phyloP scores from a whole-genome alignment of 2,113 vertebrate genomes.

The Calyptomena viridis region DNA sequence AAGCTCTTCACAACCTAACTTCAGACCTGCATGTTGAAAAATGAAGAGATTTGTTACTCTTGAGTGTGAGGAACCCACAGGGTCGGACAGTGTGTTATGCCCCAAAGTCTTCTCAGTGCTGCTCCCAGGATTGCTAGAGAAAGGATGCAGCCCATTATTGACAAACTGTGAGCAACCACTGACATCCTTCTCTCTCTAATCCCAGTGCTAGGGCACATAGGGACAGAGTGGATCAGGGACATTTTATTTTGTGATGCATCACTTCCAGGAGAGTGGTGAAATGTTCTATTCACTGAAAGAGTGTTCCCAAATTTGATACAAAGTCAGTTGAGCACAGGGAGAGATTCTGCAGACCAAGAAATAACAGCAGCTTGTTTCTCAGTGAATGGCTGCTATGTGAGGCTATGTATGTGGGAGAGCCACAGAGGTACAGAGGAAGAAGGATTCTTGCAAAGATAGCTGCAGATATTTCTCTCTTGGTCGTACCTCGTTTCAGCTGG shows the following conservation, averaged over 20 bases:
- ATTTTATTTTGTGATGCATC: not conserved
- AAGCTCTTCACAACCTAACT: not conserved
- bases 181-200: not conserved
- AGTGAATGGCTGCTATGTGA: not conserved
- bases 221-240: not conserved
- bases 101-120: not conserved
- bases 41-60: not conserved
- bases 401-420: not conserved
- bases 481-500: not conserved
- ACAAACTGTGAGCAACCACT: not conserved
- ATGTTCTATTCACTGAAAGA: not conserved
- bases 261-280: not conserved
- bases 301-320: not conserved
- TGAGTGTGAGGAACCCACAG: not conserved
- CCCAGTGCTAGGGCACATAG: rapidly evolving
- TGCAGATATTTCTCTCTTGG: not conserved
- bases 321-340: not conserved
- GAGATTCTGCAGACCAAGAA: not conserved
- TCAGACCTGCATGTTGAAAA: not conserved
- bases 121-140: not conserved
- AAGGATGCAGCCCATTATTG: not conserved
- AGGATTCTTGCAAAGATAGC: not conserved
- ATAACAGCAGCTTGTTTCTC: not conserved
- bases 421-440: not conserved
- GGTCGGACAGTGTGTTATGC: not conserved